These are phyloP conservation scores for Himalopsyche anomala DNA, from an alignment of 2,888 invertebrate genomes.

Conservation along the genomic window DNA sequence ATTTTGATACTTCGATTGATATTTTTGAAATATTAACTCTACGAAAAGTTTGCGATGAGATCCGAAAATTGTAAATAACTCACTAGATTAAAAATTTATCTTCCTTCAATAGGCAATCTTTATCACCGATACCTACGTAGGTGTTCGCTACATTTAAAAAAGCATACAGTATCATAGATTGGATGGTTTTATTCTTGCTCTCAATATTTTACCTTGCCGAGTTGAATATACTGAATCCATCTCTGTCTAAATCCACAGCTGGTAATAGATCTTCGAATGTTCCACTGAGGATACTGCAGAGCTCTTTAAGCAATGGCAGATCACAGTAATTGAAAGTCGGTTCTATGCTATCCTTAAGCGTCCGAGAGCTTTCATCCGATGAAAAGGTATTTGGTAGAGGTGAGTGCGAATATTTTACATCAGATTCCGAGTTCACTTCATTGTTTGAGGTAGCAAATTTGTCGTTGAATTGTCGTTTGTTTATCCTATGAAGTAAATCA, in stretches of 20 bases:
- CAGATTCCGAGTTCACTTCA: background rate
- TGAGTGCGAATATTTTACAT: background rate
- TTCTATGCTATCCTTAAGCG: background rate
- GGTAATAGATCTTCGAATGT: constrained; percentile 67
- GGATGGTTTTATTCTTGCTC: no score
- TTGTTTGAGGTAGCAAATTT: background rate
- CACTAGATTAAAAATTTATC: no score
- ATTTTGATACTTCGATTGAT: no score
- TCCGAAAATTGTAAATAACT: no score
- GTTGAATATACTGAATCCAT: constrained; percentile 67
- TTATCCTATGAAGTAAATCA: background rate
- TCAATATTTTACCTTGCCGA: constrained; percentile 66
- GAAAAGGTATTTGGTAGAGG: background rate
- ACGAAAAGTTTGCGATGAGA: no score
- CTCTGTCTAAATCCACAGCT: constrained; percentile 68
- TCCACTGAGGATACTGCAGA: constrained; percentile 68
- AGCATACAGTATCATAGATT: no score
- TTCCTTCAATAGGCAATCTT: no score
- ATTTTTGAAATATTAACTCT: no score
- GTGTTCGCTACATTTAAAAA: no score
- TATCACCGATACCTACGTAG: no score
- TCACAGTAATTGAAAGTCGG: constrained; percentile 66
- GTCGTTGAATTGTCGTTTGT: background rate
- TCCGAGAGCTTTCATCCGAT: background rate
- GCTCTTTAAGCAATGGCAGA: constrained; percentile 67